Percentiles rank a stretch among this genome's conserved stretches.
Conservation (phyloP, 2,797 vertebrate species). For the Spondyliosoma cantharus region DNA sequence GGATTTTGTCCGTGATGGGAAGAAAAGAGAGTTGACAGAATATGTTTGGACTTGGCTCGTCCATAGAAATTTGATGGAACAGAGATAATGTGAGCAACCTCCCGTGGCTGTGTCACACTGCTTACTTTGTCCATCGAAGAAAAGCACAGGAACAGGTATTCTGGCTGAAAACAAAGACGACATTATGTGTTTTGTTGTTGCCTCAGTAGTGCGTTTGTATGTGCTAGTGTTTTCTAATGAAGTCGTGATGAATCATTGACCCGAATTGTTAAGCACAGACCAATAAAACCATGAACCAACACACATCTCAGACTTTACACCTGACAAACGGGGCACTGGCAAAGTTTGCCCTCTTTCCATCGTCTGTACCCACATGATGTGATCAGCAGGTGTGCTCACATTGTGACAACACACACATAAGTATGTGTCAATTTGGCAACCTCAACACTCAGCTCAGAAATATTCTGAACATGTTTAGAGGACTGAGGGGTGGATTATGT, state of each 20-base stretch:
- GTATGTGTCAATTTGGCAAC: neutral
- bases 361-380: neutral
- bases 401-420: neutral
- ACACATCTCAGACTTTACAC: neutral
- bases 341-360: neutral
- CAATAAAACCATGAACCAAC: slow-evolving; percentile 37
- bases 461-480: slow-evolving; percentile 55
- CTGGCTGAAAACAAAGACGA: slow-evolving; percentile 55
- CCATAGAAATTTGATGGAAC: slow-evolving; percentile 44
- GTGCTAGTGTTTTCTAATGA: slow-evolving; percentile 49
- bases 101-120: slow-evolving; percentile 43
- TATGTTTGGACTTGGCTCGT: slow-evolving; percentile 17
- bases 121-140: slow-evolving; percentile 60
- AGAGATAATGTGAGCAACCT: slow-evolving; percentile 53
- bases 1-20: neutral
- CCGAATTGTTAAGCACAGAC: slow-evolving; percentile 37
- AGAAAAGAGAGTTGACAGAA: slow-evolving; percentile 15
- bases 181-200: slow-evolving; percentile 62
- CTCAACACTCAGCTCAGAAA: slow-evolving; percentile 25
- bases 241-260: slow-evolving; percentile 49
- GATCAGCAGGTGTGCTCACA: slow-evolving; percentile 32
- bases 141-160: slow-evolving; percentile 65
- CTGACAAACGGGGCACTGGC: slow-evolving; percentile 5
- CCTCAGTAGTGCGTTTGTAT: slow-evolving; percentile 37
- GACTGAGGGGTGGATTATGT: slow-evolving; percentile 29